phyloP scores from a whole-genome alignment of 2,113 vertebrate genomes.

The Aegithalos caudatus region DNA sequence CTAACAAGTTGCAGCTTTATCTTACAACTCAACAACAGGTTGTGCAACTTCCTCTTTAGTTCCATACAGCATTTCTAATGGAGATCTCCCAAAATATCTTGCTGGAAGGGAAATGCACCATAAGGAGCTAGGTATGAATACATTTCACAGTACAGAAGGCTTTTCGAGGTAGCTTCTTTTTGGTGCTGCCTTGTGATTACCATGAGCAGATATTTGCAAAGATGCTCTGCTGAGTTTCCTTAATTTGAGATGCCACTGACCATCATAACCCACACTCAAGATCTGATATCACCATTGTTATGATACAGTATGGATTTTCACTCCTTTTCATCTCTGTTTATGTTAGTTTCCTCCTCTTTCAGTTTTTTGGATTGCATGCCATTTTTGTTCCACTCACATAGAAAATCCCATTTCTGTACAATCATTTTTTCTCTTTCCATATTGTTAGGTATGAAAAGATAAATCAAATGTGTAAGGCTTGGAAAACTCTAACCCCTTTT shows the following conservation, averaged over 20 bases:
- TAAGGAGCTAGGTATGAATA: background rate
- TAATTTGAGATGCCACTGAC: background rate
- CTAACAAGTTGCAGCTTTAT: background rate
- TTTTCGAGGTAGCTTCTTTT: background rate
- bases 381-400: background rate
- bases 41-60: background rate
- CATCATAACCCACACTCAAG: background rate
- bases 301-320: background rate
- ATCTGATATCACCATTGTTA: background rate
- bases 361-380: background rate
- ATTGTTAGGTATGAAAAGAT: background rate
- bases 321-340: background rate
- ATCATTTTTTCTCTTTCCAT: background rate
- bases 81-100: background rate
- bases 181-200: background rate
- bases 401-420: background rate
- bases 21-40: background rate
- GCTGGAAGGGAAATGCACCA: background rate
- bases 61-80: background rate
- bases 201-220: background rate
- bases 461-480: background rate
- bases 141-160: background rate
- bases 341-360: background rate
- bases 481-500: constrained; percentile 17
- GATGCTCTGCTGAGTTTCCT: background rate